Evolutionary conservation across 2,113 vertebrate genomes (phyloP).

Genomic region (Canis aureus): DNA sequence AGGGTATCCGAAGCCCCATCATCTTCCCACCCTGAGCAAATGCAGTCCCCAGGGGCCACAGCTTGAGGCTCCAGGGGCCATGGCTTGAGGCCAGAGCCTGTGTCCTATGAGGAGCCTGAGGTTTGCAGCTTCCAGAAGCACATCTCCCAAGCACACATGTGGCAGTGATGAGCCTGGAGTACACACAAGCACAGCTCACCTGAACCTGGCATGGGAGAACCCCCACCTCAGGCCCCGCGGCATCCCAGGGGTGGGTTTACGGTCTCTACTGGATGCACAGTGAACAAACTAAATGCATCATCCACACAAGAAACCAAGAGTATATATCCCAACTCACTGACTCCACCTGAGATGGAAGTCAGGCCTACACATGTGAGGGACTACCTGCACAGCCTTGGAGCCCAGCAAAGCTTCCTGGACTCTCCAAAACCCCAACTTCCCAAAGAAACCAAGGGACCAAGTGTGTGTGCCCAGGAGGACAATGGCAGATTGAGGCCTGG

Average conservation of each 20-base stretch:
- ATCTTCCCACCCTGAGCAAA: background rate
- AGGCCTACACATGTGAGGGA: background rate
- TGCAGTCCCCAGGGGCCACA: background rate
- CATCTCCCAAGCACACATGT: background rate
- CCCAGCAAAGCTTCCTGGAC: background rate
- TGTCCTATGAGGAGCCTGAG: background rate
- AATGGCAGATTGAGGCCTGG: background rate
- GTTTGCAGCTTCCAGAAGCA: background rate
- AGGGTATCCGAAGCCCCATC: background rate
- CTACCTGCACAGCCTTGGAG: background rate
- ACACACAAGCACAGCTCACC: background rate
- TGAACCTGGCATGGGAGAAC: background rate
- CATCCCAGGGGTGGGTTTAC: too few relatives aligned
- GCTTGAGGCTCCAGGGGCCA: too few relatives aligned
- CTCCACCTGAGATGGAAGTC: background rate
- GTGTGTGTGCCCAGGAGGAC: background rate
- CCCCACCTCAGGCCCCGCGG: background rate
- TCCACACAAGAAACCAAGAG: background rate
- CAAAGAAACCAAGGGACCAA: background rate
- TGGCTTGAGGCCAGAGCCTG: background rate
- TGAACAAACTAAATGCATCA: background rate
- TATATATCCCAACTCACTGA: background rate
- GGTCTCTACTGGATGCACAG: rapidly evolving
- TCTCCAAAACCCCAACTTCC: background rate
- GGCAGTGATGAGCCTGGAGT: background rate